These are phyloP conservation scores for Phenganax marumi DNA, from an alignment of 92 coral and sea anemone genomes.

Conservation along the genomic window DNA sequence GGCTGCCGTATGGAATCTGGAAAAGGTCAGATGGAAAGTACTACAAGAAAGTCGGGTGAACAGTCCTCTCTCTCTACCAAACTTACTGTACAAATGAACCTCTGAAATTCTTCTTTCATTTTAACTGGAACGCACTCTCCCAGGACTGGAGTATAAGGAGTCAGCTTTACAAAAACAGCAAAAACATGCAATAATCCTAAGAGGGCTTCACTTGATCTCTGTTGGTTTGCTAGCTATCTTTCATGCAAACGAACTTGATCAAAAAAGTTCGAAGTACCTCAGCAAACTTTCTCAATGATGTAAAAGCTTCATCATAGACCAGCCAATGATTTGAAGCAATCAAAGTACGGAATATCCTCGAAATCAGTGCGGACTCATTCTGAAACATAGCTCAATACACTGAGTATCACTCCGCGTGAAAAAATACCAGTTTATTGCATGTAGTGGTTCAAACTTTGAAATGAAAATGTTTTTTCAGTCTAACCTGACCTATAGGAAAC, in stretches of 20 bases:
- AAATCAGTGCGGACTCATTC: conserved; percentile 40
- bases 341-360: conserved; percentile 69
- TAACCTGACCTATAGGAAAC: conserved; percentile 24
- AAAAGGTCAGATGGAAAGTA: not conserved
- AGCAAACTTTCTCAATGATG: conserved; percentile 83
- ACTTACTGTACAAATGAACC: conserved; percentile 38
- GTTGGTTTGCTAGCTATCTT: not conserved
- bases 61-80: not conserved
- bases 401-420: not conserved
- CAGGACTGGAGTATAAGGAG: conserved; percentile 88
- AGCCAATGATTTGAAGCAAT: conserved; percentile 72
- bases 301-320: conserved; percentile 77
- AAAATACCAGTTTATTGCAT: not conserved
- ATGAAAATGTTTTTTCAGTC: not conserved
- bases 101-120: conserved; percentile 42
- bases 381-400: not conserved
- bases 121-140: conserved; percentile 92
- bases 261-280: too few relatives aligned
- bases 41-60: not conserved
- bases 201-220: not conserved
- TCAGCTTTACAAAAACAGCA: conserved; percentile 62
- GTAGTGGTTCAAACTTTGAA: not conserved
- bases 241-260: not conserved
- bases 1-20: conserved; percentile 24
- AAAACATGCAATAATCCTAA: not conserved